phyloP scores from a whole-genome alignment of 1,140 invertebrate genomes.

The Pseudomyrmex pallidus region DNA sequence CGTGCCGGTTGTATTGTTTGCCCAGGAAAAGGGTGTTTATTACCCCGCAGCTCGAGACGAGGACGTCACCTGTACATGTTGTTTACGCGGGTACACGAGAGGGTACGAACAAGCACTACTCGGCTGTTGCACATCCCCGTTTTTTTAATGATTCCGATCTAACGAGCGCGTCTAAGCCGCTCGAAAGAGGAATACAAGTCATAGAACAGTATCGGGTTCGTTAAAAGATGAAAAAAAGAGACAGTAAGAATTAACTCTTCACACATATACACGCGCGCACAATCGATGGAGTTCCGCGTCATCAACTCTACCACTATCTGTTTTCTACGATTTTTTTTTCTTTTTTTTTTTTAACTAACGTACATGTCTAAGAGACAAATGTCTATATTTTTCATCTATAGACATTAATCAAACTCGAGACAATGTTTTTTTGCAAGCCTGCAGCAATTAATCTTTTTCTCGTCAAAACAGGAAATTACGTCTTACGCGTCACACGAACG shows the following conservation, averaged over 20 bases:
- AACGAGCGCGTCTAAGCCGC: conserved; percentile 64
- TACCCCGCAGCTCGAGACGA: conserved; percentile 66
- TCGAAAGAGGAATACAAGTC: not conserved
- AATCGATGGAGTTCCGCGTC: too few species aligned
- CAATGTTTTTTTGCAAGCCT: not conserved
- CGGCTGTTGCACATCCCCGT: conserved; percentile 58
- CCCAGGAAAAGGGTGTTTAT: conserved; percentile 67
- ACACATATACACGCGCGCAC: too few species aligned
- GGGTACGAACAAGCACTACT: conserved; percentile 8
- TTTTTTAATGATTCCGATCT: conserved; percentile 75
- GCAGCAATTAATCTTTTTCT: not conserved
- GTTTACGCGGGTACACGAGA: conserved; percentile 28
- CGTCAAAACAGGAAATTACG: not conserved
- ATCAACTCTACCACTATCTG: too few species aligned
- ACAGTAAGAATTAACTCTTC: not conserved
- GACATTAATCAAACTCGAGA: not conserved
- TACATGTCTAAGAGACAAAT: not conserved
- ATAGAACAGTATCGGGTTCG: not conserved
- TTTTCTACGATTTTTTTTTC: too few species aligned
- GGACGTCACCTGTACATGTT: conserved; percentile 53
- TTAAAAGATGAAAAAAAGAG: conserved; percentile 10
- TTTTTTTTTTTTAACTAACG: too few species aligned
- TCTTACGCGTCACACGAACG: not conserved
- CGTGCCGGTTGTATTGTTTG: conserved; percentile 73
- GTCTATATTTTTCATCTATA: not conserved